phyloP scores from a whole-genome alignment of 2,113 vertebrate species.

The Pseudonaja textilis region DNA sequence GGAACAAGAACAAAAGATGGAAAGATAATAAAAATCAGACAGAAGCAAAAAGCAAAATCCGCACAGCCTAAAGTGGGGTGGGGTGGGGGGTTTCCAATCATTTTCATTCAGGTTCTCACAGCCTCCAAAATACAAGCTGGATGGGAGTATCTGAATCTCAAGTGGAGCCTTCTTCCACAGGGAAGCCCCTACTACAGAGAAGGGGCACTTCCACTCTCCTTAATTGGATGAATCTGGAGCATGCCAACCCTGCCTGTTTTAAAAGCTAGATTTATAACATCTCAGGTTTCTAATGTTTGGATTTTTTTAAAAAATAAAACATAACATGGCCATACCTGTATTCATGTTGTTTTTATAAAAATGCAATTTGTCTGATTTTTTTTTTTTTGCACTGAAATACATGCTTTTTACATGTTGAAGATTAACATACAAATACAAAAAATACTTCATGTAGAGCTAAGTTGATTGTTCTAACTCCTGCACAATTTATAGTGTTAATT shows the following conservation, averaged over 20 bases:
- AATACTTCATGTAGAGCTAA: background rate
- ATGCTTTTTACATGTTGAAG: background rate
- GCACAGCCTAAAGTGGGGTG: background rate
- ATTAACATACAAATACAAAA: background rate
- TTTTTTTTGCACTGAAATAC: background rate
- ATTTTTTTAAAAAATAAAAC: background rate
- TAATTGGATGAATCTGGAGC: background rate
- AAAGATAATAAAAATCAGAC: background rate
- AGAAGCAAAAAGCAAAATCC: background rate
- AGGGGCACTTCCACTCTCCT: background rate
- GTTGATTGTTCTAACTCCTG: background rate
- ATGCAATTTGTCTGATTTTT: background rate
- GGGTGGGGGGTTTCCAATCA: background rate
- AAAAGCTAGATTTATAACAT: background rate
- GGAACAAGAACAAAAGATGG: background rate
- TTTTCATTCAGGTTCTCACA: background rate
- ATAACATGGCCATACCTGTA: background rate
- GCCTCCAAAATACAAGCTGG: background rate
- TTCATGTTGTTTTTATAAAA: background rate
- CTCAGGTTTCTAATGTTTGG: background rate
- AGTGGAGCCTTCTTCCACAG: background rate
- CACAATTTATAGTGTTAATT: background rate
- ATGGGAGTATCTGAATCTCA: background rate
- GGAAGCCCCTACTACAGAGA: background rate
- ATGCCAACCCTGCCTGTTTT: background rate